Conservation (phyloP, 2,797 vertebrate genomes). For the Enteromius thamalakanensis region DNA sequence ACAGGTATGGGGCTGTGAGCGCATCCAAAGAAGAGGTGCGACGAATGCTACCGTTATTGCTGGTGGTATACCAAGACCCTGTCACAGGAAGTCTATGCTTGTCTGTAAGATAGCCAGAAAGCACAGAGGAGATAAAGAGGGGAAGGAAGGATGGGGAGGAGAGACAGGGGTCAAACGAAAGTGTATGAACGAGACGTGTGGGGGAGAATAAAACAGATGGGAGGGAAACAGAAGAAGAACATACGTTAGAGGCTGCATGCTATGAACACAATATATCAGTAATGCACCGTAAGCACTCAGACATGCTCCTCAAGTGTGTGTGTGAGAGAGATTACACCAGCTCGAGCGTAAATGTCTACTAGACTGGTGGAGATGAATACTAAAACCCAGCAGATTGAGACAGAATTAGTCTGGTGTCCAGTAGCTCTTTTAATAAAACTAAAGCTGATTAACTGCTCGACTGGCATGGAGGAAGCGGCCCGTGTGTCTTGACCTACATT, state of each 20-base stretch:
- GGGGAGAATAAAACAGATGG: constrained; percentile 51
- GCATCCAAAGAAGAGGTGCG: constrained; percentile 85
- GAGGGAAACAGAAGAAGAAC: constrained; percentile 28
- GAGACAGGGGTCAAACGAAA: constrained; percentile 29
- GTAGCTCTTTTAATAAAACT: constrained; percentile 57
- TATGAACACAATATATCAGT: constrained; percentile 25
- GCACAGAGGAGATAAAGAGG: constrained; percentile 42
- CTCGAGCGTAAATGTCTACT: constrained; percentile 42
- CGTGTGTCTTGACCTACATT: constrained; percentile 66
- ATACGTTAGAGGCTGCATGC: constrained; percentile 35
- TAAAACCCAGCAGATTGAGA: constrained; percentile 56
- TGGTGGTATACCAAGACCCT: constrained; percentile 56
- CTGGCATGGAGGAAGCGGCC: constrained; percentile 51
- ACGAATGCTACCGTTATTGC: constrained; percentile 62
- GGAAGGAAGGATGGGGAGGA: constrained; percentile 46
- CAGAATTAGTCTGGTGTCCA: constrained; percentile 56
- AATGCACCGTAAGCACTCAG: background rate
- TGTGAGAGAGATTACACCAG: background rate
- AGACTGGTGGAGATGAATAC: constrained; percentile 39
- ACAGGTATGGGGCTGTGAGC: constrained; percentile 83
- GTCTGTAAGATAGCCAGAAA: constrained; percentile 52
- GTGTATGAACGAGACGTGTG: constrained; percentile 18
- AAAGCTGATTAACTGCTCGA: constrained; percentile 61
- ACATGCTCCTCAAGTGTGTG: background rate
- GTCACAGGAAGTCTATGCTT: constrained; percentile 59